Evolutionary conservation across 2,888 invertebrate species (phyloP).

Genomic region (Anagyrus pseudococci): DNA sequence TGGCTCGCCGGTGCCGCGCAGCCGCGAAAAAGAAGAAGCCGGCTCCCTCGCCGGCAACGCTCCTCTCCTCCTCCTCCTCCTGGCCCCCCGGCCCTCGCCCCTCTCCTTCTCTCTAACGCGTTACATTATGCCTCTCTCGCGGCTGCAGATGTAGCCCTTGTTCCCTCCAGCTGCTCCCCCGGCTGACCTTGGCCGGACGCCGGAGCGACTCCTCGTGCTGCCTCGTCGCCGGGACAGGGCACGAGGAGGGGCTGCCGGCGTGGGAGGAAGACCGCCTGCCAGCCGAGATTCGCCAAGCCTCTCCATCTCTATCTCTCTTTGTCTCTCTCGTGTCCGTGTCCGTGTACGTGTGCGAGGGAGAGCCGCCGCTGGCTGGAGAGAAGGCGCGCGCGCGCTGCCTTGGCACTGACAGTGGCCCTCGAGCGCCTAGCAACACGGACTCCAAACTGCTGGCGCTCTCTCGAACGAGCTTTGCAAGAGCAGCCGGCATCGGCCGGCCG

Average conservation of each 20-base stretch:
- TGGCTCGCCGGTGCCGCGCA: conserved; percentile 28
- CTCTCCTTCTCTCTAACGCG: neutral
- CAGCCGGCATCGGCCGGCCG: no score
- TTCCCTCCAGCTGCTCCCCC: no score
- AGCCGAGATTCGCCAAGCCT: no score
- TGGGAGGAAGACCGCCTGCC: no score
- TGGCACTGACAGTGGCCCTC: conserved; percentile 60
- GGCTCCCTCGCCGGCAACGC: conserved; percentile 14
- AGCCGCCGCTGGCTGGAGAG: neutral
- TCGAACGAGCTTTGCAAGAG: conserved; percentile 1
- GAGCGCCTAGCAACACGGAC: conserved; percentile 59
- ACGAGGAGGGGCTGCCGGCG: no score
- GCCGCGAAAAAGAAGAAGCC: conserved; percentile 36
- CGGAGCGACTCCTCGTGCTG: no score
- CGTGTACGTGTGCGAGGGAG: no score
- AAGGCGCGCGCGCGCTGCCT: conserved; percentile 50
- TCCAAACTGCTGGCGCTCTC: conserved; percentile 38
- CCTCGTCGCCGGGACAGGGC: no score
- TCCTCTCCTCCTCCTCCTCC: conserved; percentile 3
- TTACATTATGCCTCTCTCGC: neutral
- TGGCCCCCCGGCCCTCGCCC: neutral
- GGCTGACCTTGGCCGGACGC: no score
- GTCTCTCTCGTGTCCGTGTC: neutral
- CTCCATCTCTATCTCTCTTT: neutral
- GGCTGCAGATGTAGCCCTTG: no score